Evolutionary conservation across 2,113 vertebrate species (phyloP), one percentile per base, ranked within the genome.

Genomic region (Todiramphus chloris): DNA sequence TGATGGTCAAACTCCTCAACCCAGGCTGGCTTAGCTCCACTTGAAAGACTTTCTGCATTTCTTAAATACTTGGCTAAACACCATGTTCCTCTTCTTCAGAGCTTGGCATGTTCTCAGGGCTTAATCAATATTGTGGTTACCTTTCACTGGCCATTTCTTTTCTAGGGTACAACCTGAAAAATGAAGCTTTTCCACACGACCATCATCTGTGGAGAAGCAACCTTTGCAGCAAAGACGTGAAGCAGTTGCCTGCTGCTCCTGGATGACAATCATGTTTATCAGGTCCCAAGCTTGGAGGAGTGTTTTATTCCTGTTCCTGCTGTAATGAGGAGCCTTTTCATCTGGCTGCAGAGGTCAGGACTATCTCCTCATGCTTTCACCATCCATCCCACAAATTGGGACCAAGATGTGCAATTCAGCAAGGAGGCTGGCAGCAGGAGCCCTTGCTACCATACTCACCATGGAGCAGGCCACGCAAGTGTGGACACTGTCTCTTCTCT

Each of bases 401-500:
- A 39, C 15, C 56, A 39, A 63, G 72, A 62, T 20, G 24, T 20
- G 77, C 46, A 35, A 9, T 35, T 41, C 63, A 73, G 72, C 44
- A 43, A 28, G 2, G 31, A 59, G 82, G 23, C 72, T 68, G 73
- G 46, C 43, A 81, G 59, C 51, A 35, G 64, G 51, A 60, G 39
- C 33, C 31, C 15, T 30, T 63, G 44, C 27, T 70, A 13, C n/a
- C 27, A 4, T 2, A 11, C 1, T 93, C 69, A n/a, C 16, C 4
- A 1, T 0, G 0, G 23, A 75, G 58, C 55, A 74, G 16, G 48
- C 19, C 79, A 55, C 62, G 48, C 14, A 35, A 31, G 16, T 4
- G 35, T 43, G 46, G 60, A 14, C 33, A 19, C 13, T 83, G 30
- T n/a, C 55, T 35, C 30, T n/a, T 5, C 46, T 63, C 60, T 75